Evolutionary conservation across 1,140 invertebrate genomes (phyloP).

Genomic region (Ooceraea biroi): DNA sequence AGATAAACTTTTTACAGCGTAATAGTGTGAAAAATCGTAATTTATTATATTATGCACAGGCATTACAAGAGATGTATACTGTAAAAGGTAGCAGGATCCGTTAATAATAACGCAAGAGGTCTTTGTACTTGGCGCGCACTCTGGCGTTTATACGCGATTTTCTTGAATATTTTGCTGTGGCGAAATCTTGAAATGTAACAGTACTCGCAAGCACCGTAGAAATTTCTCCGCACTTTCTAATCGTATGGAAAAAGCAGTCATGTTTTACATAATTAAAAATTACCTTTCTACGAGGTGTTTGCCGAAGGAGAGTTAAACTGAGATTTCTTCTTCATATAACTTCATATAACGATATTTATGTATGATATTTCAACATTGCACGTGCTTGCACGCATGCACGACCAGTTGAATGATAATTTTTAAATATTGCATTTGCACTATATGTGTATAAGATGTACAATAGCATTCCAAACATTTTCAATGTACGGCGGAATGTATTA

Average conservation of each 20-base stretch:
- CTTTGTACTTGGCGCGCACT: neutral
- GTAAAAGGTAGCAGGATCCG: neutral
- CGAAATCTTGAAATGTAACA: slow-evolving; percentile 32
- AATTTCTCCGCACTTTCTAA: slow-evolving; percentile 54
- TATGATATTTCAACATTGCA: neutral
- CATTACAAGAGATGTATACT: neutral
- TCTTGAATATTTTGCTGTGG: slow-evolving; percentile 7
- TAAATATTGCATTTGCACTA: no score
- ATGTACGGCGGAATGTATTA: slow-evolving; percentile 11
- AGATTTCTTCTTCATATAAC: no score
- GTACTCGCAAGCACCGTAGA: slow-evolving; percentile 2
- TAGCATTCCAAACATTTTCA: no score
- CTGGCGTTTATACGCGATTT: slow-evolving; percentile 22
- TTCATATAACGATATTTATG: neutral
- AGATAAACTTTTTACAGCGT: neutral
- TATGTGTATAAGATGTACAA: no score
- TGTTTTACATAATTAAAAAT: slow-evolving; percentile 47
- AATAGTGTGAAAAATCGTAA: slow-evolving; percentile 10
- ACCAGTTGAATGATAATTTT: no score
- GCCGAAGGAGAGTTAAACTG: neutral
- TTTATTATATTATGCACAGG: neutral
- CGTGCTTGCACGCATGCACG: neutral
- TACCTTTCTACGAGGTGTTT: slow-evolving; percentile 6
- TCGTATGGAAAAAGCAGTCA: neutral
- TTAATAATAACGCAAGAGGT: slow-evolving; percentile 9